These are phyloP conservation scores for Drosophila tripunctata DNA, from an alignment of 2,888 invertebrate species.

Conservation along the genomic window DNA sequence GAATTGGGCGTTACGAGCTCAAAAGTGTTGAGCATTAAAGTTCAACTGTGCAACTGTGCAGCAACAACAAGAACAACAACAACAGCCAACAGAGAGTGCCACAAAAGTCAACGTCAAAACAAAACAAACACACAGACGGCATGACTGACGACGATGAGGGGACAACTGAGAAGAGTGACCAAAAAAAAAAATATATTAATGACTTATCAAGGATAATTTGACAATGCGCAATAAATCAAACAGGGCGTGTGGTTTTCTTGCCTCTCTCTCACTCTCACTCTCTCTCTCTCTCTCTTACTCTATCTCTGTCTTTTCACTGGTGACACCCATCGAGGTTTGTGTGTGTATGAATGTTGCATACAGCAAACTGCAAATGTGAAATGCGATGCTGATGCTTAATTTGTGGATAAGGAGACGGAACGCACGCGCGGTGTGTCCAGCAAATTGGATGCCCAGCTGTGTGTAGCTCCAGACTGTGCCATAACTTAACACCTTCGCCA, in stretches of 20 bases:
- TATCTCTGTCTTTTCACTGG: constrained; percentile 1
- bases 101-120: constrained; percentile 64
- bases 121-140: constrained; percentile 55
- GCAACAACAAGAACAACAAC: constrained; percentile 12
- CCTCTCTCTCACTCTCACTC: constrained; percentile 11
- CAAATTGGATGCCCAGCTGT: constrained; percentile 77
- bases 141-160: constrained; percentile 41
- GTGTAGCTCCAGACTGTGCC: constrained; percentile 62
- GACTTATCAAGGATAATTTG: constrained; percentile 85
- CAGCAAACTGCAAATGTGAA: constrained; percentile 35
- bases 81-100: constrained; percentile 33
- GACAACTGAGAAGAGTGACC: constrained; percentile 49
- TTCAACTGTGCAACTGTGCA: constrained; percentile 54
- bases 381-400: constrained; percentile 75
- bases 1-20: constrained; percentile 55
- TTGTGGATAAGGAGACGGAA: constrained; percentile 37
- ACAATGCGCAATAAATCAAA: constrained; percentile 84
- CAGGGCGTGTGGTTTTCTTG: constrained; percentile 65
- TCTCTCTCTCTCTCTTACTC: neutral
- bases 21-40: constrained; percentile 65
- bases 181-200: constrained; percentile 82
- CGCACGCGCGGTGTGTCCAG: constrained; percentile 53
- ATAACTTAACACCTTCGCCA: constrained; percentile 76
- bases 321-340: constrained; percentile 30
- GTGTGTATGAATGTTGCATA: constrained; percentile 28